Evolutionary conservation across 1,140 invertebrate genomes (phyloP).

Genomic region (Holcopasites calliopsidis): DNA sequence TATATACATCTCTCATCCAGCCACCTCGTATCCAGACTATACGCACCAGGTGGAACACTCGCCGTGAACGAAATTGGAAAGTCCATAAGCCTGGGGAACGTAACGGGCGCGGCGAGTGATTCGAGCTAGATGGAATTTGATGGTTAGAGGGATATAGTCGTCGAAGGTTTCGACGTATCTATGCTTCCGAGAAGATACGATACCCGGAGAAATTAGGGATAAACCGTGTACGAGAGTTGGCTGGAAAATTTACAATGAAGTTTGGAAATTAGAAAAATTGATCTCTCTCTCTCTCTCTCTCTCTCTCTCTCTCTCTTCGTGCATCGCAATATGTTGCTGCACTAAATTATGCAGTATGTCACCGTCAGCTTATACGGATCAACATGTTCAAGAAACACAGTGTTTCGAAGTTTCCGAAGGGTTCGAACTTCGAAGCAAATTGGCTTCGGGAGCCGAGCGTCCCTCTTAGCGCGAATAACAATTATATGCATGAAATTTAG

Average conservation of each 20-base stretch:
- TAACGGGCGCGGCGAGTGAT: conserved; percentile 27
- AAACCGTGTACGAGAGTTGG: not conserved
- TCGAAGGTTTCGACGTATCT: not conserved
- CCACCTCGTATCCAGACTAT: not conserved
- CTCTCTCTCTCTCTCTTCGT: conserved; percentile 13
- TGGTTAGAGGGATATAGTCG: not conserved
- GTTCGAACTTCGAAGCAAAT: conserved; percentile 17
- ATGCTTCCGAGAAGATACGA: too few relatives aligned
- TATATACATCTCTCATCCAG: conserved; percentile 15
- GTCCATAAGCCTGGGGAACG: conserved; percentile 43
- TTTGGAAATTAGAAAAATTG: too few relatives aligned
- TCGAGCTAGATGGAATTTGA: not conserved
- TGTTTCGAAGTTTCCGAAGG: conserved; percentile 14
- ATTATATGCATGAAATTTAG: not conserved
- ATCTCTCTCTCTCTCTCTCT: too few relatives aligned
- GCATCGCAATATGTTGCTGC: conserved; percentile 8
- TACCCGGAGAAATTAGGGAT: too few relatives aligned
- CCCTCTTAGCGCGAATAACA: not conserved
- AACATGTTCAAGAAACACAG: conserved; percentile 11
- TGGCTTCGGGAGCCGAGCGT: not conserved
- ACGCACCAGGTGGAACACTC: not conserved
- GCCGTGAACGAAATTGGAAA: conserved; percentile 52
- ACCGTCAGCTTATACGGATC: not conserved
- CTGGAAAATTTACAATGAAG: too few relatives aligned
- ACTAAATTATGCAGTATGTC: conserved; percentile 31